Base-by-base conservation (phyloP, 2,113 vertebrate genomes). In the Phycodurus eques region DNA sequence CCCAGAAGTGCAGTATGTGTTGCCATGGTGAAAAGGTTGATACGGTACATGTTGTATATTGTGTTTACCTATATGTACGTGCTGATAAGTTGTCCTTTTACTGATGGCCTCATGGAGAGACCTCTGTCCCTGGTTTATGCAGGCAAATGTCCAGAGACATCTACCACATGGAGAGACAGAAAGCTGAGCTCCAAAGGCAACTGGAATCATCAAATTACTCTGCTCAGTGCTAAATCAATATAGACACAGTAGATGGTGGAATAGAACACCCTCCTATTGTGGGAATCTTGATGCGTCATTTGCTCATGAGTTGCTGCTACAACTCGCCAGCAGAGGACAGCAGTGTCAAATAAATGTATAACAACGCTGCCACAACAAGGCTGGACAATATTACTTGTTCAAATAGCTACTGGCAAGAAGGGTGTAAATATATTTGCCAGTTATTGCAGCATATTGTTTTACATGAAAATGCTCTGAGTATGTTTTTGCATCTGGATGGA, bases 111-210 rank as follows among this genome's bases (percentile, higher is more conserved):
- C 8, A 57, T n/a, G n/a, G 33, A 62, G 15, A 39, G 3, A 39
- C 15, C 14, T 22, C 22, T 62, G 33, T 63, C 20, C 73, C 46
- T 81, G 39, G 46, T 81, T 69, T 42, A n/a, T n/a, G 53, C 46
- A 85, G 83, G 68, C 80, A 90, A 67, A 76, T 84, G 43, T 84
- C 74, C 39, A 83, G 69, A 17, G 88, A 92, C 3, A 69, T 92
- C 67, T 43, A 67, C 57, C 78, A 76, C 54, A 80, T 93, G 87
- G 77, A 90, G 87, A 87, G 73, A 54, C 75, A 85, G 77, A 81
- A 91, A 0, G 77, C 72, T 0, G 71, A 90, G 63, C 88, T 93
- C 10, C 87, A 68, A 74, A 78, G n/a, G 27, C 83, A 81, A 69
- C 80, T 81, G 62, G 56, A 79, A 68, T 84, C 73, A 4, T 70